Base-by-base conservation (phyloP, 1,140 invertebrate species). In the Rhagoletis pomonella region DNA sequence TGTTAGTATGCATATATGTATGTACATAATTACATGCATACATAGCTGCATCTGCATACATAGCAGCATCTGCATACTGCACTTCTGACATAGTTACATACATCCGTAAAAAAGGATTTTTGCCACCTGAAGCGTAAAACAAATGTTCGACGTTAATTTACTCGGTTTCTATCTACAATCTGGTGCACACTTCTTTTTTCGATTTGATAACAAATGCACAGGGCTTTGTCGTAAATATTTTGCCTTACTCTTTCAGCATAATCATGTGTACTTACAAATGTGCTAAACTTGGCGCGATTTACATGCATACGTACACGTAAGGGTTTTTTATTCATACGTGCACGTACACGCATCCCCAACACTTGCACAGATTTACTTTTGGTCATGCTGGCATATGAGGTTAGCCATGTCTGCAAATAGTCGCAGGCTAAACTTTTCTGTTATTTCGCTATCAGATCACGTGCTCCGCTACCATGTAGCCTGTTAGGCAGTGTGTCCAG, bases 361-460 rank as follows among this genome's bases (percentile, higher is more conserved):
- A 14, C 60, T 62, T 12, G 17, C 12, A 17, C 60, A n/a, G 5
- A 67, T 4, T n/a, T 67, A 29, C 10, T 67, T 62, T 29, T 29
- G 64, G 64, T 4, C 6, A 4, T 81, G 73, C 29, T 44, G 67
- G 42, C 3, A 55, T 55, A 81, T 81, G 19, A 81, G 47, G 47
- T 81, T 42, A 81, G 44, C 19, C 73, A 19, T 81, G n/a, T 81
- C 73, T 81, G 55, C 73, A 55, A 81, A 81, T 55, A 58, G n/a
- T 55, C 73, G n/a, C 9, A 81, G 73, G 47, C 19, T 19, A 55
- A 81, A 55, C 17, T 81, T 81, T 81, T 73, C 39, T 81, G 73
- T 81, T 81, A 81, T 81, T 81, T 81, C 47, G 67, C 44, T 73
- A 73, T 73, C 67, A 73, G n/a, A 81, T 81, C 73, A 81, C 73